A percentile compares a stretch with the other conserved stretches of the same genome.
Evolutionary conservation across 2,888 invertebrate species (phyloP).

Genomic region (Drosophila melanosoma): DNA sequence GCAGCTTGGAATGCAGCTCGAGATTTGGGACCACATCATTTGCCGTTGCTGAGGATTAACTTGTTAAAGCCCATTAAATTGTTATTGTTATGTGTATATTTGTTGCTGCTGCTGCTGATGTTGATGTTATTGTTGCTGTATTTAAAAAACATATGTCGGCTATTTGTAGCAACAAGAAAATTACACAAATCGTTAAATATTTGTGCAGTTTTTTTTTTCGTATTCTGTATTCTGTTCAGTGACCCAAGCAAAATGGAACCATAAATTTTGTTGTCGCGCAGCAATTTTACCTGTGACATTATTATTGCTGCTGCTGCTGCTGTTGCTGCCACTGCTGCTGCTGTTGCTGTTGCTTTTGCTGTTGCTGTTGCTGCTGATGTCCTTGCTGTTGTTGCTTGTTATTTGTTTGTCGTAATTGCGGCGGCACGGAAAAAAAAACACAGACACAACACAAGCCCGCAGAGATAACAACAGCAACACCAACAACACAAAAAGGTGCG

Average conservation of each 20-base stretch:
- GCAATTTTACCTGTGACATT: slow-evolving; percentile 80
- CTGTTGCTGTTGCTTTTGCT: slow-evolving; percentile 30
- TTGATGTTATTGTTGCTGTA: slow-evolving; percentile 37
- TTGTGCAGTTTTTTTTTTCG: slow-evolving; percentile 49
- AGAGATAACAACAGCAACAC: slow-evolving; percentile 38
- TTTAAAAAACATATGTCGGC: slow-evolving; percentile 76
- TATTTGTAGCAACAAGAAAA: slow-evolving; percentile 80
- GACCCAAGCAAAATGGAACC: slow-evolving; percentile 50
- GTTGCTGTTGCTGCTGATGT: slow-evolving; percentile 14
- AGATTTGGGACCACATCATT: slow-evolving; percentile 59
- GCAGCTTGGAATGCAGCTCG: slow-evolving; percentile 41
- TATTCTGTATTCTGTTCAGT: slow-evolving; percentile 8
- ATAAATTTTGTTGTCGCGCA: slow-evolving; percentile 66
- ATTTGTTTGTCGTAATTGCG: slow-evolving; percentile 77
- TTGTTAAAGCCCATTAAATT: slow-evolving; percentile 71
- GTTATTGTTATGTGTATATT: slow-evolving; percentile 57
- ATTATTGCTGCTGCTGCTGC: slow-evolving; percentile 61
- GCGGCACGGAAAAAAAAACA: slow-evolving; percentile 50
- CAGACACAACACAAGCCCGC: slow-evolving; percentile 44
- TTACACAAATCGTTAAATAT: slow-evolving; percentile 81
- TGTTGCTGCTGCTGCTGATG: slow-evolving; percentile 36
- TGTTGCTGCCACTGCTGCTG: slow-evolving; percentile 46
- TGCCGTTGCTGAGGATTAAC: slow-evolving; percentile 53
- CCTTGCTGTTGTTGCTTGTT: slow-evolving; percentile 49
- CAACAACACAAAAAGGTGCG: slow-evolving; percentile 48